Evolutionary conservation across 35 echinoderm and acorn worm species (phyloP).

Genomic region (Apostichopus californicus): DNA sequence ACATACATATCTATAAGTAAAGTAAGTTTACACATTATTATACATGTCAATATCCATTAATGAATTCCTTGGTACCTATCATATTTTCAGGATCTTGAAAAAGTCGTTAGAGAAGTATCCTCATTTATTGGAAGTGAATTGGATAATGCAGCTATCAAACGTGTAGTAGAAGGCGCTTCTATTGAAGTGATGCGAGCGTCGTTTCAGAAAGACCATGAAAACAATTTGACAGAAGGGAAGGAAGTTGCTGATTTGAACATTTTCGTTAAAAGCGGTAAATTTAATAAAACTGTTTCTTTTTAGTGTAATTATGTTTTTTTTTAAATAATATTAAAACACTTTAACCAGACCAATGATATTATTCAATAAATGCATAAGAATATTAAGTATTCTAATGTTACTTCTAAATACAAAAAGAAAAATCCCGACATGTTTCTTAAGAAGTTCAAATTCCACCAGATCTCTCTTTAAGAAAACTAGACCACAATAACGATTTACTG

Average conservation of each 20-base stretch:
- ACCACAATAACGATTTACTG: too few species aligned
- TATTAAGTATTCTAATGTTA: not conserved
- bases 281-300: not conserved
- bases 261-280: slow-evolving; percentile 5
- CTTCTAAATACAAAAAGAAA: too few species aligned
- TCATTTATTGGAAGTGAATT: slow-evolving; percentile 20
- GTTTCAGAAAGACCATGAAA: not conserved
- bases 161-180: slow-evolving; percentile 13
- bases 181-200: not conserved
- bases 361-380: not conserved
- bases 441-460: too few species aligned
- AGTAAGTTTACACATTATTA: too few species aligned
- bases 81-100: not conserved
- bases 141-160: not conserved
- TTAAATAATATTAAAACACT: too few species aligned
- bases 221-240: not conserved
- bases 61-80: too few species aligned
- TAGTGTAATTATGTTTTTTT: too few species aligned
- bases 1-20: too few species aligned
- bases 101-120: not conserved
- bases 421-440: too few species aligned
- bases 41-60: too few species aligned
- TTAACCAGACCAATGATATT: too few species aligned
- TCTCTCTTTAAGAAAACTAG: too few species aligned
- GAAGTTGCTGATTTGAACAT: not conserved